Evolutionary conservation across 2,888 invertebrate species (phyloP).

Genomic region (Rhamphomyia laevipes): DNA sequence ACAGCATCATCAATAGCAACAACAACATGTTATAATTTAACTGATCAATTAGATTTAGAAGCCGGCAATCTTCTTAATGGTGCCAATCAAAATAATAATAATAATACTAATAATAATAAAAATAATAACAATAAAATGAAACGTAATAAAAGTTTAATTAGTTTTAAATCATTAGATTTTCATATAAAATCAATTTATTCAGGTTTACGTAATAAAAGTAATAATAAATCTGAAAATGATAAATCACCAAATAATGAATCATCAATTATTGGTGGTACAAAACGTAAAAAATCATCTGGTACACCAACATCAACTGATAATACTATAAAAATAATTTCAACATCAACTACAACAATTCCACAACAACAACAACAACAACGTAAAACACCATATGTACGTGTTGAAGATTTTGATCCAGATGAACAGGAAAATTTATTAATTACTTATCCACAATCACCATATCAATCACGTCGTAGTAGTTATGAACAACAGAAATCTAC

Average conservation of each 20-base stretch:
- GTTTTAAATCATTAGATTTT: constrained; percentile 36
- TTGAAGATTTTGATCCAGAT: constrained; percentile 32
- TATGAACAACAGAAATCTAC: constrained; percentile 24
- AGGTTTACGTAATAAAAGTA: constrained; percentile 26
- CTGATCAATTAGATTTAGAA: not conserved
- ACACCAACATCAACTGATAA: constrained; percentile 3
- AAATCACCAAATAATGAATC: not conserved
- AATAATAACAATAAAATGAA: too few relatives aligned
- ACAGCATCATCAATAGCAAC: constrained; percentile 4
- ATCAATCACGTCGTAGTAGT: constrained; percentile 28
- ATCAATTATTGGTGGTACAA: constrained; percentile 6
- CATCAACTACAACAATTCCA: not conserved
- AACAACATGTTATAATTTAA: not conserved
- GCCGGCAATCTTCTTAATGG: not conserved
- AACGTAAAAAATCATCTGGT: not conserved
- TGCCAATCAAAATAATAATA: constrained; percentile 6
- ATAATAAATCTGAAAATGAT: not conserved
- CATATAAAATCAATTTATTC: constrained; percentile 35
- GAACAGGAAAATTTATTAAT: constrained; percentile 29
- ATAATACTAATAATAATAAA: constrained; percentile 4
- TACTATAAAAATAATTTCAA: not conserved
- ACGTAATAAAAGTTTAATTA: constrained; percentile 25
- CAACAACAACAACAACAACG: constrained; percentile 12
- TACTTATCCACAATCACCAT: constrained; percentile 31
- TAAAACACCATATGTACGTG: constrained; percentile 30